Evolutionary conservation across 1,140 invertebrate species (phyloP), one percentile per base, ranked within the genome.

Genomic region (Orussus abietinus): DNA sequence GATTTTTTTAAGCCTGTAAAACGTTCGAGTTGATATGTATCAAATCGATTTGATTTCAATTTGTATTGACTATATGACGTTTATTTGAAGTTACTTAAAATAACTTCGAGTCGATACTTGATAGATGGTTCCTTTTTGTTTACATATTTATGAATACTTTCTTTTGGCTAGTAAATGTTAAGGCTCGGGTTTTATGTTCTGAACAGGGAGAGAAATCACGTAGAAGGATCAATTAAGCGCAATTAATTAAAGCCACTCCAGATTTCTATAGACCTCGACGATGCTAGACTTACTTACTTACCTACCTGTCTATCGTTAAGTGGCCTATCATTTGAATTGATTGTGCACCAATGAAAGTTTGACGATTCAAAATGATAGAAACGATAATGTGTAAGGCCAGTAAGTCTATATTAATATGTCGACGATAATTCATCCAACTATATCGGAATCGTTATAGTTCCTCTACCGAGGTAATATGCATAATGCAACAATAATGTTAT

Each of bases 261-360:
- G 34, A 17, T 36, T 36, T 20, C 34, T 12, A 30, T 36, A 37
- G 40, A 45, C 44, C 42, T 50, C 48, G 48, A 33, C 31, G 44
- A 34, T 42, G 45, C 41, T 28, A 50, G 20, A 22, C 46, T 53
- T 57, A 51, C 35, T 50, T 44, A 47, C 36, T 38, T 51, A 47
- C n/a, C n/a, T n/a, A n/a, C 48, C 48, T 51, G 51, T 57, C 43
- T 49, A 57, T 57, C 39, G 42, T 51, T 54, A 53, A 38, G 36
- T 48, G 54, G 55, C 55, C 54, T 58, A 58, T 51, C 28, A 51
- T 57, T 58, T 52, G 39, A 58, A 25, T 10, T 35, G 34, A 35
- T 35, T 35, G n/a, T 42, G 32, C 33, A 42, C 21, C 25, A 42
- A 29, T 15, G 15, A 25, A 25, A 6, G 22, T 25, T 25, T 25